These are phyloP conservation scores for Scomber colias DNA, from an alignment of 2,113 vertebrate genomes.

Conservation along the genomic window DNA sequence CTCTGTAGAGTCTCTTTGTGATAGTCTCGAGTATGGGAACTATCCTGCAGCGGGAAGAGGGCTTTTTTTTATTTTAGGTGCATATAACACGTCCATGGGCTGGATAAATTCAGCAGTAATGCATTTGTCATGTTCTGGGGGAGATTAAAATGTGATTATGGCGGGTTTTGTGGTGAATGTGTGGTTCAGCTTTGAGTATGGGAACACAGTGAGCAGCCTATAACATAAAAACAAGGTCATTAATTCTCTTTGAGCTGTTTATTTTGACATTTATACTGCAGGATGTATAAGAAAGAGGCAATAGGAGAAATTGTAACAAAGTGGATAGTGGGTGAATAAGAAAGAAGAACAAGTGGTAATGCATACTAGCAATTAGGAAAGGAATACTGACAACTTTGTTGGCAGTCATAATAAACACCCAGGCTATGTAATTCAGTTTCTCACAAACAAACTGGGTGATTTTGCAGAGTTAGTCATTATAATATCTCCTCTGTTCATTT, in stretches of 20 bases:
- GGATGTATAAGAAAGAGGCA: constrained; percentile 6
- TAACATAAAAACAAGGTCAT: background rate
- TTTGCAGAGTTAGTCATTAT: constrained; percentile 9
- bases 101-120: constrained; percentile 31
- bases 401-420: constrained; percentile 7
- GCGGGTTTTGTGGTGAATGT: constrained; percentile 27
- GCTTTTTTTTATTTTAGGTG: constrained; percentile 54
- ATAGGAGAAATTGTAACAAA: constrained; percentile 8
- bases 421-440: constrained; percentile 19
- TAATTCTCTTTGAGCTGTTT: constrained; percentile 42
- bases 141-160: constrained; percentile 57
- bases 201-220: constrained; percentile 10
- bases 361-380: constrained; percentile 29
- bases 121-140: constrained; percentile 39
- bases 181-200: constrained; percentile 32
- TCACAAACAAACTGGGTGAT: constrained; percentile 14
- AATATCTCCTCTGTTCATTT: constrained; percentile 3
- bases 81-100: constrained; percentile 21
- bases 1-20: constrained; percentile 41
- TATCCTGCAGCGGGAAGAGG: constrained; percentile 37
- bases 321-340: constrained; percentile 17
- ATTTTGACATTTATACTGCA: constrained; percentile 34
- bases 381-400: constrained; percentile 9
- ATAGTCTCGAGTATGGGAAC: constrained; percentile 49
- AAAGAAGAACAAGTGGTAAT: constrained; percentile 20